phyloP scores from a whole-genome alignment of 2,113 vertebrate species.

The Silurus meridionalis region DNA sequence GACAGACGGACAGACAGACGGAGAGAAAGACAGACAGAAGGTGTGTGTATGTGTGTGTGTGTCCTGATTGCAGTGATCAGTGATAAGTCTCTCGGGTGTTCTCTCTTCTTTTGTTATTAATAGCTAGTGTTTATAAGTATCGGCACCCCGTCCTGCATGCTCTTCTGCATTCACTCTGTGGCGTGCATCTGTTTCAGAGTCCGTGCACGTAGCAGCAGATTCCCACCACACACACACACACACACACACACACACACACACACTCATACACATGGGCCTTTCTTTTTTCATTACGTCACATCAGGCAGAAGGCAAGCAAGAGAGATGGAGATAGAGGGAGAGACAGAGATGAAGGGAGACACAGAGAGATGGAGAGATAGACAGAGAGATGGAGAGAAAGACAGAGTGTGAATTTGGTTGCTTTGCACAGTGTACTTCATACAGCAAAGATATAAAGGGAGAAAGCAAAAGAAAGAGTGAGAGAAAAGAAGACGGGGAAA shows the following conservation, averaged over 20 bases:
- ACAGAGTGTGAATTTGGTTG: too few relatives aligned
- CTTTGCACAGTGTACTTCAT: too few relatives aligned
- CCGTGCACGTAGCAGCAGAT: slow-evolving; percentile 32
- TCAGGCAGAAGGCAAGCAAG: background rate
- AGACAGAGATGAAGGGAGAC: background rate
- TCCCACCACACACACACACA: slow-evolving; percentile 16
- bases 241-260: background rate
- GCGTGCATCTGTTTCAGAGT: slow-evolving; percentile 11
- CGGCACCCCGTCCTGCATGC: background rate
- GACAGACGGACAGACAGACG: too few relatives aligned
- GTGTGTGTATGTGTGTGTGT: background rate
- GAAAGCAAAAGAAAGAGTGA: too few relatives aligned
- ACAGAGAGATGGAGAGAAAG: background rate
- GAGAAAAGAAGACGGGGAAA: background rate
- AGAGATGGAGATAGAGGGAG: background rate
- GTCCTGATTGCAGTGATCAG: slow-evolving; percentile 17
- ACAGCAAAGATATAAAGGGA: background rate
- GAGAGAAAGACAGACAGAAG: too few relatives aligned
- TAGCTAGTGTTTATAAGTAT: slow-evolving; percentile 21
- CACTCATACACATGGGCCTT: slow-evolving; percentile 3
- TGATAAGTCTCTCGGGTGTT: background rate
- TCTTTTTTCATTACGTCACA: slow-evolving; percentile 35
- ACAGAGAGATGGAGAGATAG: background rate
- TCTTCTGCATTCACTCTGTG: slow-evolving; percentile 14
- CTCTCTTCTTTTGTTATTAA: background rate